Conservation (phyloP, 2,797 vertebrate genomes). For the Octomys mimax region DNA sequence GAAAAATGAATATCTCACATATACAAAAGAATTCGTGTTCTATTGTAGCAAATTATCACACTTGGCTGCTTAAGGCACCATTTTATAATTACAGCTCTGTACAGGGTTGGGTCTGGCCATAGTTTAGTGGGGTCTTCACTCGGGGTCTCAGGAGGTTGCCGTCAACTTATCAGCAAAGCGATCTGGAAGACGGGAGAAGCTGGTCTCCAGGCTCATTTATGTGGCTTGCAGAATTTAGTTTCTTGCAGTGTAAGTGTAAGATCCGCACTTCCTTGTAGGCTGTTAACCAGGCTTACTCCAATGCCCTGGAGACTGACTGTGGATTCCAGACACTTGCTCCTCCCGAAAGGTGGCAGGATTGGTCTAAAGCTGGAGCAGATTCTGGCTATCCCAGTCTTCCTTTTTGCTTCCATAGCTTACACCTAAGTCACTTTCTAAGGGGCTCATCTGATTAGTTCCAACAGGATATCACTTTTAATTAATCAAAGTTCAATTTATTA, state of each 20-base stretch:
- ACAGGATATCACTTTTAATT: background rate
- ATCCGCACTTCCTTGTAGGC: background rate
- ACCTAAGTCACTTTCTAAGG: background rate
- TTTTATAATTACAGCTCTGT: background rate
- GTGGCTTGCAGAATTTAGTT: background rate
- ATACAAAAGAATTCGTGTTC: background rate
- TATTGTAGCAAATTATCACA: background rate
- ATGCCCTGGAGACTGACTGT: background rate
- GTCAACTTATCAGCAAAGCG: background rate
- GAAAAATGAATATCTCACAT: background rate
- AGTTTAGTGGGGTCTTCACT: background rate
- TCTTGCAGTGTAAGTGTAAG: background rate
- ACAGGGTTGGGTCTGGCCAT: background rate
- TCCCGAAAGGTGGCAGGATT: background rate
- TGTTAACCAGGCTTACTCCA: background rate
- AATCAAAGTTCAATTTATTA: conserved; percentile 1
- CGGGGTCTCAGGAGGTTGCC: background rate
- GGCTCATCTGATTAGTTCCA: background rate
- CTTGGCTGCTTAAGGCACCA: background rate
- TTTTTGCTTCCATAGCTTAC: background rate
- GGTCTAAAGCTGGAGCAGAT: background rate
- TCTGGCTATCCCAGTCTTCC: background rate
- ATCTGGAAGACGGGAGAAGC: background rate
- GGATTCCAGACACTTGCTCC: background rate
- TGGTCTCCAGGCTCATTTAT: no score